A percentile compares a stretch with the other conserved stretches of the same genome.
These are phyloP conservation scores for Leucoraja ocellata DNA, from an alignment of 2,797 vertebrate genomes.

Conservation along the genomic window DNA sequence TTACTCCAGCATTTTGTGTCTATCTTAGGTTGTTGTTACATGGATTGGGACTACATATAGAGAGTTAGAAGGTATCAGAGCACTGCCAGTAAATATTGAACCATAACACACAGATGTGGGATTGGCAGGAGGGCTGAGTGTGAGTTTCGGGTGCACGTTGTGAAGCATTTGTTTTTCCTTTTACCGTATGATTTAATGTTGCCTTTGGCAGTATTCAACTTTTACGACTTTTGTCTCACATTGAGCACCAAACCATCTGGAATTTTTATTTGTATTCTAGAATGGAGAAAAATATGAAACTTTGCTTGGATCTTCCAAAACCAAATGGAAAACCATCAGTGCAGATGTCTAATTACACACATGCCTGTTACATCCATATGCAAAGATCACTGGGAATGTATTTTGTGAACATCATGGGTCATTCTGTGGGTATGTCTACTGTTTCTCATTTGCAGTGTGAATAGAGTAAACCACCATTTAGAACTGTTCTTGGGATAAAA, in stretches of 20 bases:
- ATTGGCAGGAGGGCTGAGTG: too few species aligned
- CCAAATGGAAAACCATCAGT: conserved; percentile 19
- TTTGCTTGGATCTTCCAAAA: not conserved
- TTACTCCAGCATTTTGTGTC: too few species aligned
- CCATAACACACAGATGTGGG: not conserved
- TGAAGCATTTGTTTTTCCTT: not conserved
- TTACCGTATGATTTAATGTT: not conserved
- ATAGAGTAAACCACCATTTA: not conserved
- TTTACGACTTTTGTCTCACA: not conserved
- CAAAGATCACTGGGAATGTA: not conserved
- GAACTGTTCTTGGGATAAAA: not conserved
- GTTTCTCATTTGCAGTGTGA: not conserved
- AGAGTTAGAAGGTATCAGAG: not conserved
- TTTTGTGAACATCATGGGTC: not conserved
- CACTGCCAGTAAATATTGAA: not conserved
- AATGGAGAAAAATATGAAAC: not conserved
- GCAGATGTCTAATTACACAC: conserved; percentile 18
- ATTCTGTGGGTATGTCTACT: not conserved
- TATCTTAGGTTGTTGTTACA: not conserved
- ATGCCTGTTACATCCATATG: not conserved
- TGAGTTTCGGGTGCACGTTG: not conserved
- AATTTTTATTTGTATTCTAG: conserved; percentile 10
- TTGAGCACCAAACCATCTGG: conserved; percentile 8
- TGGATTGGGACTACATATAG: not conserved
- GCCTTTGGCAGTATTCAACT: not conserved